A percentile compares a stretch with the other conserved stretches of the same genome.
Conservation (phyloP, 2,113 vertebrate genomes). For the Ia io region DNA sequence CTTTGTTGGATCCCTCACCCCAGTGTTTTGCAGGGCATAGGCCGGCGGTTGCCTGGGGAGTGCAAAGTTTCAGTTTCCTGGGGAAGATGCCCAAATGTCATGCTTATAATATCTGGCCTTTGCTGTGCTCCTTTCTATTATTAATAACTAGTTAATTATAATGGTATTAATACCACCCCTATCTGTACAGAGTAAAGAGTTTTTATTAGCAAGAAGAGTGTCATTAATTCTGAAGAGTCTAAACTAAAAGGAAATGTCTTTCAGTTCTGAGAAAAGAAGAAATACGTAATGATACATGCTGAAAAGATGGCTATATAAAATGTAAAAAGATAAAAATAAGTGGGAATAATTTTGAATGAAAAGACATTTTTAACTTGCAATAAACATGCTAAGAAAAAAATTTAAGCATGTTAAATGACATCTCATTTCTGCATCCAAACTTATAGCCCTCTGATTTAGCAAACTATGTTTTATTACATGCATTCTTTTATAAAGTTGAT, state of each 20-base stretch:
- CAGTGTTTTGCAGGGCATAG: not conserved
- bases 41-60: not conserved
- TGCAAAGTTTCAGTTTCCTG: not conserved
- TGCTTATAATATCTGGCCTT: not conserved
- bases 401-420: not conserved
- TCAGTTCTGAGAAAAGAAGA: not conserved
- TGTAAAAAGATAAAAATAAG: not conserved
- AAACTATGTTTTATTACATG: conserved; percentile 52
- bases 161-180: not conserved
- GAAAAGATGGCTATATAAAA: not conserved
- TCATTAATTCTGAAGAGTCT: not conserved
- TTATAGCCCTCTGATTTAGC: conserved; percentile 58
- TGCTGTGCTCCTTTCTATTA: not conserved
- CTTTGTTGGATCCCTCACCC: not conserved
- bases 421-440: conserved; percentile 48
- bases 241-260: not conserved
- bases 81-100: not conserved
- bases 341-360: not conserved
- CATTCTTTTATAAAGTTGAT: conserved; percentile 62
- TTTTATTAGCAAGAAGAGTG: not conserved
- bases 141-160: not conserved
- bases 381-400: not conserved
- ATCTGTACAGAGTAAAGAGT: not conserved
- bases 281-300: not conserved
- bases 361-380: not conserved